These are phyloP conservation scores for Rhagoletis zephyria DNA, from an alignment of 1,140 invertebrate genomes.

Conservation along the genomic window DNA sequence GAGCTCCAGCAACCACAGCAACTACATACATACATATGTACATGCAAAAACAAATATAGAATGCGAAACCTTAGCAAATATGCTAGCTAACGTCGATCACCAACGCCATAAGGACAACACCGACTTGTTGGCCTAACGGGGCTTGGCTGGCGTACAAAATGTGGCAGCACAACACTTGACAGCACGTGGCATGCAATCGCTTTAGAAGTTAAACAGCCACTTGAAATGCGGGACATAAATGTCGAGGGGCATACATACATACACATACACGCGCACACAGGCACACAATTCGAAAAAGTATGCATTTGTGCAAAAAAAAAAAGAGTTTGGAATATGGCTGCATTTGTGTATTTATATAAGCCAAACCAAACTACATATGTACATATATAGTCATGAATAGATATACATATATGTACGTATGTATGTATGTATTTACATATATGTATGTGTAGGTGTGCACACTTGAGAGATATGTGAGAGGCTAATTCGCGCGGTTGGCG, in stretches of 20 bases:
- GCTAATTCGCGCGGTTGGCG: constrained; percentile 18
- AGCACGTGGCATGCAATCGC: constrained; percentile 5
- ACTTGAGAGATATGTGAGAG: neutral
- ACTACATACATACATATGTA: neutral
- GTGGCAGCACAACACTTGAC: constrained; percentile 27
- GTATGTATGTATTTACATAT: neutral
- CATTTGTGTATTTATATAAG: neutral
- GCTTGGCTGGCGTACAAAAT: neutral
- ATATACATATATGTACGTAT: too few species aligned
- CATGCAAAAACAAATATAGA: neutral
- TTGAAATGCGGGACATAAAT: constrained; percentile 44
- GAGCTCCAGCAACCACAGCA: neutral
- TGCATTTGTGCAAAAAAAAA: too few species aligned
- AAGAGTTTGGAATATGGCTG: too few species aligned
- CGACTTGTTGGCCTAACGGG: neutral
- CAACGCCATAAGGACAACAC: neutral
- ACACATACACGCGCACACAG: neutral
- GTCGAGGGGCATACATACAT: neutral
- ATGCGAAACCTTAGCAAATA: neutral
- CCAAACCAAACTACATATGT: neutral
- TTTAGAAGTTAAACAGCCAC: constrained; percentile 47
- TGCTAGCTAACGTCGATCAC: constrained; percentile 22
- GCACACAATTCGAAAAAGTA: too few species aligned
- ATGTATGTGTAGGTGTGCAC: neutral
- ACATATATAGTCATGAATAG: neutral